Percentiles rank a stretch among this genome's conserved stretches.
Evolutionary conservation across 2,113 vertebrate genomes (phyloP).

Genomic region (Aspiorhynchus laticeps): DNA sequence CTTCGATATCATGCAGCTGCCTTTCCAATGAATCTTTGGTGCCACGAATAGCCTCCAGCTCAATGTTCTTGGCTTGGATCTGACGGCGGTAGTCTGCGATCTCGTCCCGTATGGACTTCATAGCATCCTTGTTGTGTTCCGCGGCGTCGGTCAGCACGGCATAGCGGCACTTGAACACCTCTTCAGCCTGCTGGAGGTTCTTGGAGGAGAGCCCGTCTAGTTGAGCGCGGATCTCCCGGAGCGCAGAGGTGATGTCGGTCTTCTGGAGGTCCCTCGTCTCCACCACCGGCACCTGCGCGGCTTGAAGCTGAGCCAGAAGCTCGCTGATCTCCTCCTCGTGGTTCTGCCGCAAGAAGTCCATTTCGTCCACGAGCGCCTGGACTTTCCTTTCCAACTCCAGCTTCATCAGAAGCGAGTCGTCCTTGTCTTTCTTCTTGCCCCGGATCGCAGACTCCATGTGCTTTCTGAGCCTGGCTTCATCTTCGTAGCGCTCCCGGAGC

Average conservation of each 20-base stretch:
- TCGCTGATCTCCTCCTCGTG: slow-evolving; percentile 86
- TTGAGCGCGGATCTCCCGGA: slow-evolving; percentile 87
- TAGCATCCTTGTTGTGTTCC: slow-evolving; percentile 84
- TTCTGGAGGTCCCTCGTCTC: slow-evolving; percentile 69
- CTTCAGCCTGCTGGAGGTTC: slow-evolving; percentile 89
- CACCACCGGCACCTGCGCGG: slow-evolving; percentile 76
- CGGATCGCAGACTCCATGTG: slow-evolving; percentile 78
- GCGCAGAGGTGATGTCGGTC: slow-evolving; percentile 84
- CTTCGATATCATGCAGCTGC: slow-evolving; percentile 87
- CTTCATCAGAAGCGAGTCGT: slow-evolving; percentile 76
- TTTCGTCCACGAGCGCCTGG: slow-evolving; percentile 83
- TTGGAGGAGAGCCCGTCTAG: slow-evolving; percentile 87
- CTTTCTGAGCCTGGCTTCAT: slow-evolving; percentile 72
- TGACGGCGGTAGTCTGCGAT: slow-evolving; percentile 88
- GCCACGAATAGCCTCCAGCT: slow-evolving; percentile 86
- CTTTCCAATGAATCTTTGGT: slow-evolving; percentile 89
- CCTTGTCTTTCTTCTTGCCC: slow-evolving; percentile 80
- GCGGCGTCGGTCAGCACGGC: slow-evolving; percentile 86
- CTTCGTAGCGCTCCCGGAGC: slow-evolving; percentile 72
- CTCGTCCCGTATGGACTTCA: slow-evolving; percentile 77
- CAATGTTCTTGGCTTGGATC: slow-evolving; percentile 85
- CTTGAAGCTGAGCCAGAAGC: slow-evolving; percentile 81
- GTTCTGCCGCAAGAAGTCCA: slow-evolving; percentile 81
- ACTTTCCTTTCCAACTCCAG: slow-evolving; percentile 84
- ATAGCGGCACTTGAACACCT: slow-evolving; percentile 88